A percentile compares a stretch with the other conserved stretches of the same genome.
These are phyloP conservation scores for Odontamblyopus rebecca DNA, from an alignment of 2,797 vertebrate species.

Conservation along the genomic window DNA sequence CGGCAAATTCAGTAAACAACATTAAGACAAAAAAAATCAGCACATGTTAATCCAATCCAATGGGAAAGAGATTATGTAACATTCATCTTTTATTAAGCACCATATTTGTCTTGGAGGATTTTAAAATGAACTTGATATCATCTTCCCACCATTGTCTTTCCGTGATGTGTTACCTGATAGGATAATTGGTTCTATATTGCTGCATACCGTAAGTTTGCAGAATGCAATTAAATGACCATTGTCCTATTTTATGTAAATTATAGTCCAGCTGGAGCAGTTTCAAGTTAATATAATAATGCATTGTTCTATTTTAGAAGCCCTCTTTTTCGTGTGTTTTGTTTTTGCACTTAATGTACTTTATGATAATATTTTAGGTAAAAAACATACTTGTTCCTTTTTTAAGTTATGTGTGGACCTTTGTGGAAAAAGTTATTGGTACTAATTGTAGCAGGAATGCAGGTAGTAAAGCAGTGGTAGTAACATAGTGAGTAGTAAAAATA, in stretches of 20 bases:
- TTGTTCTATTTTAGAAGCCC: neutral
- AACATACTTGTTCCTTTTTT: no score
- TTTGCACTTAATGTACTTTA: no score
- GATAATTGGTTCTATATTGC: neutral
- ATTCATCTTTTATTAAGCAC: neutral
- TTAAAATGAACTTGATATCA: neutral
- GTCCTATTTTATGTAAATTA: neutral
- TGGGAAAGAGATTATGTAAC: neutral
- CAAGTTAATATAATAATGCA: neutral
- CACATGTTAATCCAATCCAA: neutral
- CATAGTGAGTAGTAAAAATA: no score
- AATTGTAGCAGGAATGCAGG: no score
- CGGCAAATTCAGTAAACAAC: constrained; percentile 8
- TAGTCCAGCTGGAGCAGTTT: neutral
- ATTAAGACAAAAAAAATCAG: neutral
- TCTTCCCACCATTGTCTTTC: neutral
- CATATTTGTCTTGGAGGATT: neutral
- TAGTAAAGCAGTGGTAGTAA: no score
- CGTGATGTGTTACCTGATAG: neutral
- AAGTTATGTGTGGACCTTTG: no score
- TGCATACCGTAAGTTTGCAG: neutral
- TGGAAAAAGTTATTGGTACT: no score
- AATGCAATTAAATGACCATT: neutral
- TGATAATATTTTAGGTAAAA: no score
- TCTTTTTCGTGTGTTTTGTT: no score